Percentiles rank a stretch among this genome's conserved stretches.
These are phyloP conservation scores for Clupea harengus DNA, from an alignment of 2,113 vertebrate species.

Conservation along the genomic window DNA sequence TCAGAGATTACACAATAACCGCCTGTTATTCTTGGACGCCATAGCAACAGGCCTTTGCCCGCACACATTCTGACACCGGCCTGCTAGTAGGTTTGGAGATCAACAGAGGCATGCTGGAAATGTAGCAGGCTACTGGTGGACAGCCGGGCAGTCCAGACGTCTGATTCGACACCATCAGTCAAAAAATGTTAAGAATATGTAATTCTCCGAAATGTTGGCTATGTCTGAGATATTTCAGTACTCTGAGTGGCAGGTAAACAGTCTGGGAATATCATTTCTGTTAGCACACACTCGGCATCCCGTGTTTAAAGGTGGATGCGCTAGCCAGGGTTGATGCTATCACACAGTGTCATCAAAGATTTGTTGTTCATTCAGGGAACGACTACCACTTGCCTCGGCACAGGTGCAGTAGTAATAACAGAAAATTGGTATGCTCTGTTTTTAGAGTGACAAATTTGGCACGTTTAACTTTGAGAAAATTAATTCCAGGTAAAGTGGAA, in stretches of 20 bases:
- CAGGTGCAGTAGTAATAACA: neutral
- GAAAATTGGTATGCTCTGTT: neutral
- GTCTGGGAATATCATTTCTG: neutral
- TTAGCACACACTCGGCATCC: neutral
- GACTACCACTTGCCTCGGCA: neutral
- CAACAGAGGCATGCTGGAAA: neutral
- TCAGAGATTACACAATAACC: slow-evolving; percentile 15
- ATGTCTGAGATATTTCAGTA: neutral
- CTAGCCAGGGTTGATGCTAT: neutral
- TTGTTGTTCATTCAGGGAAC: neutral
- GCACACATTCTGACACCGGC: neutral
- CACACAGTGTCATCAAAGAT: neutral
- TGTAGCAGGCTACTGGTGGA: neutral
- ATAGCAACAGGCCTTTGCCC: neutral
- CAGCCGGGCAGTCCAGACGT: neutral
- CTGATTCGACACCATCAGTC: neutral
- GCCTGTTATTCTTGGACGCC: slow-evolving; percentile 12
- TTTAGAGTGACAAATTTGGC: slow-evolving; percentile 16
- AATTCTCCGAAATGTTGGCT: neutral
- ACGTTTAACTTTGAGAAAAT: neutral
- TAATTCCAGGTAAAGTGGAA: neutral
- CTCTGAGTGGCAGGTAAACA: neutral
- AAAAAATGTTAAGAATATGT: slow-evolving; percentile 15
- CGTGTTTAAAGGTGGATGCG: neutral
- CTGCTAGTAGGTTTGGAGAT: neutral